A percentile compares a stretch with the other conserved stretches of the same genome.
Evolutionary conservation across 2,797 vertebrate genomes (phyloP).

Genomic region (Aeoliscus strigatus): DNA sequence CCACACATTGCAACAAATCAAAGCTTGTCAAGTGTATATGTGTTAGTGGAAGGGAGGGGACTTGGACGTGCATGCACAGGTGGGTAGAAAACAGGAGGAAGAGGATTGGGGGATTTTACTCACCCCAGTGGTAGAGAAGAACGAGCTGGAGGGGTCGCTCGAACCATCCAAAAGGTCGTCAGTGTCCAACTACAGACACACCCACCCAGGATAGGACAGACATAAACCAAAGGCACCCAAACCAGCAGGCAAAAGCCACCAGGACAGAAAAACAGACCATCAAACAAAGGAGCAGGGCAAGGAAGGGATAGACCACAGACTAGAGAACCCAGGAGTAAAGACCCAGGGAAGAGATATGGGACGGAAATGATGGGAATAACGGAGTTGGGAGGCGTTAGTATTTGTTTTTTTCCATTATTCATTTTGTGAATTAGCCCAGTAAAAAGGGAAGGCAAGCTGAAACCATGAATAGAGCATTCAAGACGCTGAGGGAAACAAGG

Average conservation of each 20-base stretch:
- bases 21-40: conserved; percentile 36
- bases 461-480: conserved; percentile 43
- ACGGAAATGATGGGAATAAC: conserved; percentile 52
- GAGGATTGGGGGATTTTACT: conserved; percentile 70
- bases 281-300: conserved; percentile 60
- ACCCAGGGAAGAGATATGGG: conserved; percentile 48
- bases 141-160: conserved; percentile 90
- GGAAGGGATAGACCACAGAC: conserved; percentile 62
- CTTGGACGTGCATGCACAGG: conserved; percentile 62
- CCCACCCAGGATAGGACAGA: conserved; percentile 71
- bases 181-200: conserved; percentile 90
- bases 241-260: conserved; percentile 62
- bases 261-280: conserved; percentile 61
- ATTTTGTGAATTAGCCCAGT: conserved; percentile 41
- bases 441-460: conserved; percentile 45
- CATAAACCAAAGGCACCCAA: conserved; percentile 61
- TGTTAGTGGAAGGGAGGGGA: conserved; percentile 65
- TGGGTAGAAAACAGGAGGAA: conserved; percentile 57
- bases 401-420: conserved; percentile 56
- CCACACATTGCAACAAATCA: conserved; percentile 22
- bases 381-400: conserved; percentile 62
- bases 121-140: conserved; percentile 93
- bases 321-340: conserved; percentile 53
- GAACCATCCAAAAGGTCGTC: conserved; percentile 97
- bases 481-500: conserved; percentile 43